Percentiles rank a stretch among this genome's conserved stretches.
These are phyloP conservation scores for Carettochelys insculpta DNA, from an alignment of 2,113 vertebrate species.

Conservation along the genomic window DNA sequence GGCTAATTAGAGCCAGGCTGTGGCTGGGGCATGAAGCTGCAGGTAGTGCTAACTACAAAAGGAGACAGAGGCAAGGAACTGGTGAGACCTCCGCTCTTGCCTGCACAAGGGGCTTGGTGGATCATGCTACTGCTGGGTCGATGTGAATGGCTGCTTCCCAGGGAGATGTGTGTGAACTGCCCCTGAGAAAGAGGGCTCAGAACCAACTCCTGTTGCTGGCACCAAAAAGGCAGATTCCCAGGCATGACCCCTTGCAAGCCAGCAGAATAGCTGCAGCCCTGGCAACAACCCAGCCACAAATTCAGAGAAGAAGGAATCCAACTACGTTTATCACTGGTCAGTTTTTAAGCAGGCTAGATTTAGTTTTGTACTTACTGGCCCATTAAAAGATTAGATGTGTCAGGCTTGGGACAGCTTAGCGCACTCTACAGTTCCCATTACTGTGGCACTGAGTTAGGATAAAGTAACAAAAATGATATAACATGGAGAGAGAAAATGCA, in stretches of 20 bases:
- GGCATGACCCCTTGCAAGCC: neutral
- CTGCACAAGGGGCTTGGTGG: neutral
- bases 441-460: neutral
- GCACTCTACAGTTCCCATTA: neutral
- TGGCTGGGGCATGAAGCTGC: neutral
- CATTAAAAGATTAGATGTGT: neutral
- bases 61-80: neutral
- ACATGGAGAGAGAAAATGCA: too few relatives aligned
- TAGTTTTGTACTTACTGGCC: neutral
- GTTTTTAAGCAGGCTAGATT: neutral
- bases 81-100: neutral
- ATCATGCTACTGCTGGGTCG: neutral
- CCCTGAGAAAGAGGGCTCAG: neutral
- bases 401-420: neutral
- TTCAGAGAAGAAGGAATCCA: neutral
- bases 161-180: neutral
- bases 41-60: neutral
- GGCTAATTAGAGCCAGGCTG: neutral
- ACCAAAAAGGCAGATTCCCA: neutral
- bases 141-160: neutral
- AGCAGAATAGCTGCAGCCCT: neutral
- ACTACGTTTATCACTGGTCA: neutral
- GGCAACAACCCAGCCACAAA: neutral
- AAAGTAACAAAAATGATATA: neutral
- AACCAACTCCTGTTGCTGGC: neutral